A percentile compares a stretch with the other conserved stretches of the same genome.
Evolutionary conservation across 2,797 vertebrate genomes (phyloP).

Genomic region (Bradypodion pumilum): DNA sequence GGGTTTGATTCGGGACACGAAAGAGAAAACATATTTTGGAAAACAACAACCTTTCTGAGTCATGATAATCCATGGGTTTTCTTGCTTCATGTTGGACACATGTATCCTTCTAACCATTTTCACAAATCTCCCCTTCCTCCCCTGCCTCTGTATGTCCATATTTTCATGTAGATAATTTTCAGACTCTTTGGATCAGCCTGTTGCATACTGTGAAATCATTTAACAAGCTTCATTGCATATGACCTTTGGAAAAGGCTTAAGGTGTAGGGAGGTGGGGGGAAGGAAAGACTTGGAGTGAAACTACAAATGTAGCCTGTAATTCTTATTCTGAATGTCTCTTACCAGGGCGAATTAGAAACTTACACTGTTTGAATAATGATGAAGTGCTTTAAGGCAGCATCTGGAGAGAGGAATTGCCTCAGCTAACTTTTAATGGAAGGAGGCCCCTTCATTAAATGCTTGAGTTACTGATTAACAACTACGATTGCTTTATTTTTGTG

Average conservation of each 20-base stretch:
- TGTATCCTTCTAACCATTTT: not conserved
- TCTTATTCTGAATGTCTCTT: constrained; percentile 70
- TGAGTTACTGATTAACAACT: constrained; percentile 79
- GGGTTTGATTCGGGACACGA: too few species aligned
- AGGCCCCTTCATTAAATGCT: constrained; percentile 66
- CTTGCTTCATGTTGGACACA: not conserved
- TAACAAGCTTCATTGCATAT: constrained; percentile 58
- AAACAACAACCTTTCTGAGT: not conserved
- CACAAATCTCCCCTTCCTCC: not conserved
- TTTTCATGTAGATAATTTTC: not conserved
- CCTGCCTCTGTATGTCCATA: not conserved
- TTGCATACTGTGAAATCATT: constrained; percentile 66
- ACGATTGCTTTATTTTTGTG: constrained; percentile 59
- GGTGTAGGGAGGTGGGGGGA: constrained; percentile 38
- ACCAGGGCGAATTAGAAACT: constrained; percentile 72
- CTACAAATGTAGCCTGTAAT: constrained; percentile 61
- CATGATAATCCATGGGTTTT: not conserved
- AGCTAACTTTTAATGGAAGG: constrained; percentile 55
- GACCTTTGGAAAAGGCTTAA: constrained; percentile 33
- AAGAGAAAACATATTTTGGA: not conserved
- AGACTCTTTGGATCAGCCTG: constrained; percentile 24
- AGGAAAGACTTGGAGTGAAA: constrained; percentile 49
- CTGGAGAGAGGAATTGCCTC: constrained; percentile 51
- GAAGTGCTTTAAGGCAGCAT: constrained; percentile 69
- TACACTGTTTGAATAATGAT: constrained; percentile 66